Conservation (phyloP, 2,888 invertebrate species). For the Epiblema foenella region DNA sequence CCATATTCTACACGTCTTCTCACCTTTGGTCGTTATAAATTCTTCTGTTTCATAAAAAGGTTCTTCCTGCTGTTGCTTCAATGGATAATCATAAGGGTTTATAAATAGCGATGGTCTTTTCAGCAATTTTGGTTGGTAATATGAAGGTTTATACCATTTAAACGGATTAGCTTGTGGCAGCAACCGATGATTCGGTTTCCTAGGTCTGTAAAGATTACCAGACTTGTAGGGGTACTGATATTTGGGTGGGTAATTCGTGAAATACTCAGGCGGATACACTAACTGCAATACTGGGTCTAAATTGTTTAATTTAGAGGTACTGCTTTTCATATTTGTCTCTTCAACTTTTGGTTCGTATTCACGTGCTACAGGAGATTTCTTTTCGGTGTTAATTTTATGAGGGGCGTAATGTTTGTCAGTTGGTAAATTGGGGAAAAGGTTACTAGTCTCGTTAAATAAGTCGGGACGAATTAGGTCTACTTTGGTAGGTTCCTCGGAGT, state of each 20-base stretch:
- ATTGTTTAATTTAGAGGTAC: slow-evolving; percentile 18
- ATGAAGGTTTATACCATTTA: slow-evolving; percentile 40
- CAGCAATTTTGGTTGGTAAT: slow-evolving; percentile 6
- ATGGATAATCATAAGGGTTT: slow-evolving; percentile 30
- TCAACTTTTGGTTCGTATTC: slow-evolving; percentile 36
- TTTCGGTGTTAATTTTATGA: slow-evolving; percentile 19
- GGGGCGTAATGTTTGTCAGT: slow-evolving; percentile 43
- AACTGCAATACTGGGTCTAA: slow-evolving; percentile 27
- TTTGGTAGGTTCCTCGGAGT: slow-evolving; percentile 50
- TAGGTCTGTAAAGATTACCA: slow-evolving; percentile 32
- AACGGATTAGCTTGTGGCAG: slow-evolving; percentile 45
- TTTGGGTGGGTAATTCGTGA: slow-evolving; percentile 10
- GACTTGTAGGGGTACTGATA: slow-evolving; percentile 40
- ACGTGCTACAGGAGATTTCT: slow-evolving; percentile 13
- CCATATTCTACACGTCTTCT: slow-evolving; percentile 69
- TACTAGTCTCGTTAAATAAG: slow-evolving; percentile 68
- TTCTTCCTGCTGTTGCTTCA: slow-evolving; percentile 25
- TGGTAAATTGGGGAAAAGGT: slow-evolving; percentile 62
- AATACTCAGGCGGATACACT: slow-evolving; percentile 38
- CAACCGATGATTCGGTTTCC: slow-evolving; percentile 39
- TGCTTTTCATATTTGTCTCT: slow-evolving; percentile 12
- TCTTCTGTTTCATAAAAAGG: slow-evolving; percentile 60
- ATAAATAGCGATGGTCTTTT: slow-evolving; percentile 16
- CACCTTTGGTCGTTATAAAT: slow-evolving; percentile 53
- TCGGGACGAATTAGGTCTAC: slow-evolving; percentile 50